Evolutionary conservation across 1,140 invertebrate species (phyloP).

Genomic region (Drosophila albomicans): DNA sequence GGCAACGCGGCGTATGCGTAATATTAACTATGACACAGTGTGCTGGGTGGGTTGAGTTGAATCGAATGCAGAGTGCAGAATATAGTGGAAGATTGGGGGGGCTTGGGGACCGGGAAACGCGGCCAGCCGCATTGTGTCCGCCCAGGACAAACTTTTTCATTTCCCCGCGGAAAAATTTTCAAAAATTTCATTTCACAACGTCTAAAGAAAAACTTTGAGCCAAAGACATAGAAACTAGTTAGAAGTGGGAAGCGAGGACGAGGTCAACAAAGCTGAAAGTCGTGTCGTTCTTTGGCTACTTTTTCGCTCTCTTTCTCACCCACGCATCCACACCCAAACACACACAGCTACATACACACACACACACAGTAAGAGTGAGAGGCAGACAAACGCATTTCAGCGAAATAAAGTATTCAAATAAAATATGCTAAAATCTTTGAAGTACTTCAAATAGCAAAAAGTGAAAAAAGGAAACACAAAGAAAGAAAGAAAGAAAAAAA

Average conservation of each 20-base stretch:
- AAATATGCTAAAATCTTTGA: constrained; percentile 84
- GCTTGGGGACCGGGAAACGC: constrained; percentile 7
- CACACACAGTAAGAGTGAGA: constrained; percentile 32
- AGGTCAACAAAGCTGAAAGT: constrained; percentile 75
- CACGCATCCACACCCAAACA: constrained; percentile 10
- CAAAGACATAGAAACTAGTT: constrained; percentile 83
- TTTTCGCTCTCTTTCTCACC: constrained; percentile 2
- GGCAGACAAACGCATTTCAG: constrained; percentile 64
- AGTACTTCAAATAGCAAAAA: constrained; percentile 80
- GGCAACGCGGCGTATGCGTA: constrained; percentile 78
- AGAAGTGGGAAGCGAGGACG: constrained; percentile 44
- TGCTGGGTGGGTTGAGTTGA: background rate
- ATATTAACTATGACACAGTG: constrained; percentile 75
- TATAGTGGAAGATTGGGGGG: constrained; percentile 5
- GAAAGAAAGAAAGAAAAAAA: background rate
- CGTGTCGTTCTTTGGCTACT: constrained; percentile 65
- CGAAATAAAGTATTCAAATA: constrained; percentile 84
- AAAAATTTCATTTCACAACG: constrained; percentile 82
- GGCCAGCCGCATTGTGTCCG: constrained; percentile 77
- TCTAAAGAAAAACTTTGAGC: constrained; percentile 74
- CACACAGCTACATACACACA: constrained; percentile 15
- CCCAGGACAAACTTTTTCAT: constrained; percentile 78
- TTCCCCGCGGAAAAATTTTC: constrained; percentile 83
- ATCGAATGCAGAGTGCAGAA: constrained; percentile 19
- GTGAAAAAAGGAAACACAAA: constrained; percentile 59